Evolutionary conservation across 2,888 invertebrate genomes (phyloP), one percentile per base, ranked within the genome.

Genomic region (Pycnomerus fuliginosus): DNA sequence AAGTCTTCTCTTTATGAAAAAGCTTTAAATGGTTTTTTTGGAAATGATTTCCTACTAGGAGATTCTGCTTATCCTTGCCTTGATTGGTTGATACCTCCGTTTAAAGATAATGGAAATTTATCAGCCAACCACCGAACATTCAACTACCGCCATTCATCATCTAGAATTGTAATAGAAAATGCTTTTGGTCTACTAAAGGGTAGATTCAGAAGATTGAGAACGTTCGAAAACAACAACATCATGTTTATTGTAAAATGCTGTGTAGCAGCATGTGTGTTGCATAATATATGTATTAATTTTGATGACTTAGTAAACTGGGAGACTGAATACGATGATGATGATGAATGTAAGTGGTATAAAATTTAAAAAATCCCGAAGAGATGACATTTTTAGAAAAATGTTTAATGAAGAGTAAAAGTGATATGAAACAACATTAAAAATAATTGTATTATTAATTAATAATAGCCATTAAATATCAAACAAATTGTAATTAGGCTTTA

Each of bases 1-100:
- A 30, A 38, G 10, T 43, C 44, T 10, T 37, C 37, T 8, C 13
- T 43, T 2, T 43, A 43, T 27, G 31, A 30, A 24, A 38, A 24
- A 16, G 30, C 23, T 11, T 17, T n/a, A 2, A 43, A 38, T 38
- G 44, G 44, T 4, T 2, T 5, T 3, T 12, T 28, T n/a, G 7
- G 8, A 34, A 27, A 31, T 8, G 23, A 27, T 27, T 10, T 34
- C n/a, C 10, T 27, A 27, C n/a, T 20, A 20, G 20, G 20, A 20
- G 20, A 20, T 7, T 20, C 20, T 7, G 20, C 20, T 7, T 20
- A 20, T 20, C 20, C 20, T 4, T 20, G 20, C 7, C 7, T n/a
- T n/a, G n/a, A n/a, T n/a, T n/a, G n/a, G n/a, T n/a, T n/a, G n/a
- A n/a, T n/a, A n/a, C n/a, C n/a, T n/a, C n/a, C n/a, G n/a, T n/a